Evolutionary conservation across 2,888 invertebrate genomes (phyloP), one percentile per base, ranked within the genome.

Genomic region (Nomada fabriciana): DNA sequence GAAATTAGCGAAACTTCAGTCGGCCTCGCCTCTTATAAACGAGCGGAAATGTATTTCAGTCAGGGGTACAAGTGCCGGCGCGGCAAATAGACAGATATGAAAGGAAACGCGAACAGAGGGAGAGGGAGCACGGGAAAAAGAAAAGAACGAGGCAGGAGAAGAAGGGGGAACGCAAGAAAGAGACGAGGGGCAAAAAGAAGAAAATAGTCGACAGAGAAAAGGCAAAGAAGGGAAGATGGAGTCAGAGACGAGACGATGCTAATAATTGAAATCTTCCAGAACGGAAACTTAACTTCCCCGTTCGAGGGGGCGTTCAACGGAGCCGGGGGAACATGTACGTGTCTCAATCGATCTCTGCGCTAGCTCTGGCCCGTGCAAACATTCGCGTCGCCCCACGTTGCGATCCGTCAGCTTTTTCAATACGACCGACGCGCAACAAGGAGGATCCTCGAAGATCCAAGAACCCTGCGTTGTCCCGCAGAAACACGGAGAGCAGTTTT

Each of bases 231-330:
- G 60, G 47, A 10, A 71, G 47, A 15, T 52, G 68, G 64, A 70
- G 68, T 83, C 83, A 43, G 86, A 68, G 85, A 90, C 91, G 90
- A 90, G 89, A 86, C 90, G 90, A 90, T 85, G 91, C 89, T 89
- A 92, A 93, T 92, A 93, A 93, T 92, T 93, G 92, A 91, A 91
- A 92, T 91, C 91, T 93, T 91, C 89, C 88, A 86, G 86, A 85
- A 88, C 84, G 84, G 90, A 88, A 92, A 91, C 86, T 90, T 87
- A 88, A 88, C 88, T 90, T 71, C 73, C 20, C 18, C 73, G 76
- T 70, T 79, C 72, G 68, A 57, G 42, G n/a, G 65, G 52, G 65
- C 13, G 23, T 47, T 60, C 55, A 43, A 61, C 72, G 63, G 72
- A 43, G 50, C 71, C 11, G 73, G 72, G 53, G 61, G 75, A 73